Evolutionary conservation across 2,888 invertebrate genomes (phyloP).

Genomic region (Pandemis cinnamomeana): DNA sequence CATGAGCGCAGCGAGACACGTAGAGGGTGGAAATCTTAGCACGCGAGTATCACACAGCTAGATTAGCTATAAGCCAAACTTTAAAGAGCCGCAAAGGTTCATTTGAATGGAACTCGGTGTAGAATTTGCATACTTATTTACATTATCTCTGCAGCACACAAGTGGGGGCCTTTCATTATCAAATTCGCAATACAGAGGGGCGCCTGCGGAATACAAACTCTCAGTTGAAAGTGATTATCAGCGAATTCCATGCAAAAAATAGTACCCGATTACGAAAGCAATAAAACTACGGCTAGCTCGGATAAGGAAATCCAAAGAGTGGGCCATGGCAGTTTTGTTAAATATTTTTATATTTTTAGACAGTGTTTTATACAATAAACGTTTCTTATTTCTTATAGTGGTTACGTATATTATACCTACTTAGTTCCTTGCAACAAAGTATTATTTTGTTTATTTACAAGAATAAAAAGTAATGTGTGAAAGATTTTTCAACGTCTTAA

Average conservation of each 20-base stretch:
- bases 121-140: slow-evolving; percentile 84
- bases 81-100: slow-evolving; percentile 80
- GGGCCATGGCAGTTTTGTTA: slow-evolving; percentile 13
- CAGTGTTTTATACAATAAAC: too few species aligned
- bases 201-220: slow-evolving; percentile 77
- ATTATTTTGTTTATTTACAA: too few species aligned
- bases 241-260: slow-evolving; percentile 72
- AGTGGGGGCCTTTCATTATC: slow-evolving; percentile 83
- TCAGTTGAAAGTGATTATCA: slow-evolving; percentile 77
- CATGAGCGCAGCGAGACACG: slow-evolving; percentile 32
- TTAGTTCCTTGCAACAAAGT: too few species aligned
- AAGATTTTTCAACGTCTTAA: too few species aligned
- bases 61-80: slow-evolving; percentile 74
- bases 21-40: slow-evolving; percentile 54
- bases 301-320: slow-evolving; percentile 43
- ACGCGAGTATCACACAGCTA: slow-evolving; percentile 58
- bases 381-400: too few species aligned
- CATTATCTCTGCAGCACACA: slow-evolving; percentile 84
- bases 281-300: slow-evolving; percentile 58
- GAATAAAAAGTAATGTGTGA: too few species aligned
- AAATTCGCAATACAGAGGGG: slow-evolving; percentile 76
- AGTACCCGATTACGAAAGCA: slow-evolving; percentile 67
- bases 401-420: too few species aligned
- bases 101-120: slow-evolving; percentile 81
- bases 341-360: slow-evolving; percentile 41